Base-by-base conservation (phyloP, 2,888 invertebrate genomes). In the Campaea margaritaria region DNA sequence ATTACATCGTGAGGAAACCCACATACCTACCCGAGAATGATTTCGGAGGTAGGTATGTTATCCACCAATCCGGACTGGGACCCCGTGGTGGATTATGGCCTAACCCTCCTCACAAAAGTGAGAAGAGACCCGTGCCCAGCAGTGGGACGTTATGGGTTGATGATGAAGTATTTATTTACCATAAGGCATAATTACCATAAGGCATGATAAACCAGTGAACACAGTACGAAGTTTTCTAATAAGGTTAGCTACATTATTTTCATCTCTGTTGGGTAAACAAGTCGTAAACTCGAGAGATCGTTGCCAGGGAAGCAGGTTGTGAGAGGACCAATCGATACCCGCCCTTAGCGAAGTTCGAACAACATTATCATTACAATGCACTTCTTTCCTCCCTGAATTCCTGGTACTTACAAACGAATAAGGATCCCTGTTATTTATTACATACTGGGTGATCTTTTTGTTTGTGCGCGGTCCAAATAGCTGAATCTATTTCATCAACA, bases 331-430 rank as follows among this genome's bases (percentile, higher is more conserved):
- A 60, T 65, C 60, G 47, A 61, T 61, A 61, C 39, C 14, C 52
- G 13, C 55, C 44, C 60, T 46, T 27, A 5, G 42, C 39, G 31
- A 38, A 55, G 16, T 60, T 62, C 38, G 38, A 45, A 47, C 49
- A 52, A 31, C n/a, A 53, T 59, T 50, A 62, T 53, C 61, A 56
- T 54, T 53, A 61, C 63, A 47, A 64, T 62, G 51, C 57, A 56
- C 46, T 45, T 68, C 14, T 48, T 31, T 48, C 42, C 27, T 39
- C 56, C 45, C 57, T 66, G 7, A 50, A 34, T 38, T 39, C 62
- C 68, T 64, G 47, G 58, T 66, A 66, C 62, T 69, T 56, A 61
- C 64, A 44, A 38, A 21, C 11, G 43, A 16, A 44, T 36, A 45
- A 58, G 54, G 62, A 67, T 27, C 13, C n/a, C 1, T 44, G 7